Conservation (phyloP, 2,797 vertebrate species). For the Ceryle rudis region DNA sequence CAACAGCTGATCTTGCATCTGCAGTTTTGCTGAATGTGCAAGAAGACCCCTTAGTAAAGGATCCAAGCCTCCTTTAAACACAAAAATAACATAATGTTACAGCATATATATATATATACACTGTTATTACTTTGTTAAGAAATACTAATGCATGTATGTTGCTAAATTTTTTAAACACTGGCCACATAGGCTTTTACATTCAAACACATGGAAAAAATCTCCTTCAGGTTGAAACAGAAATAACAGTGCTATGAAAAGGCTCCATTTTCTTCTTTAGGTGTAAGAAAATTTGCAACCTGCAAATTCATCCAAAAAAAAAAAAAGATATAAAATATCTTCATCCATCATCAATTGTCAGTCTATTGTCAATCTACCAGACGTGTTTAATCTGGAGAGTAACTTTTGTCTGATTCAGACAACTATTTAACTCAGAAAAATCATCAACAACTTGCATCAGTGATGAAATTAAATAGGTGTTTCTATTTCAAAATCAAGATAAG, state of each 20-base stretch:
- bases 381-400: background rate
- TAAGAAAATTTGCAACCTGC: background rate
- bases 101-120: background rate
- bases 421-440: background rate
- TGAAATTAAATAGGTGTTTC: background rate
- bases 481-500: background rate
- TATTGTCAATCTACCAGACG: background rate
- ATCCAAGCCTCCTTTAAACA: conserved; percentile 89
- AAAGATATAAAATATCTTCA: background rate
- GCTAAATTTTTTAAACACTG: background rate
- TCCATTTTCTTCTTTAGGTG: background rate
- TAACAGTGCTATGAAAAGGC: background rate
- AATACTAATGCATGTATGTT: background rate
- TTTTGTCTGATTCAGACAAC: background rate
- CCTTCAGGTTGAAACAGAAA: background rate
- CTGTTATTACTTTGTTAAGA: background rate
- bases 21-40: conserved; percentile 81
- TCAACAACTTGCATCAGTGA: background rate
- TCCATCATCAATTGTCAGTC: background rate
- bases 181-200: background rate
- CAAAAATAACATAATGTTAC: background rate
- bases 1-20: conserved; percentile 82
- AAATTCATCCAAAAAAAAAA: background rate
- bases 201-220: background rate
- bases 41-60: conserved; percentile 89